Evolutionary conservation across 2,888 invertebrate species (phyloP).

Genomic region (Caenorhabditis plicata): DNA sequence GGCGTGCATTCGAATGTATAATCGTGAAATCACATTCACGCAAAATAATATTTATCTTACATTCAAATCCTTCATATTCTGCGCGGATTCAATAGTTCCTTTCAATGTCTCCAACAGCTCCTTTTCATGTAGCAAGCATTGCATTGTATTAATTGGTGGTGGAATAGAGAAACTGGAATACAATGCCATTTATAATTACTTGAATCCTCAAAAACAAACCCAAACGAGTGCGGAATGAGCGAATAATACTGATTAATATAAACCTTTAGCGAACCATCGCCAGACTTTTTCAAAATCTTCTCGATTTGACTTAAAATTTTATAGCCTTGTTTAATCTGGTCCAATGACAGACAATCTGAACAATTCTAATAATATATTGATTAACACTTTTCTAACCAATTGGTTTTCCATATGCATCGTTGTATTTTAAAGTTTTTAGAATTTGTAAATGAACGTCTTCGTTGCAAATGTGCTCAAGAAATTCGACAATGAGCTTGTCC

Average conservation of each 20-base stretch:
- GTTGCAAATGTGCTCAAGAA: constrained; percentile 28
- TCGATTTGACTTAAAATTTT: constrained; percentile 22
- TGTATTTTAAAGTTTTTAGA: constrained; percentile 26
- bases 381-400: background rate
- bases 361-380: background rate
- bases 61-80: constrained; percentile 15
- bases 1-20: too few species aligned
- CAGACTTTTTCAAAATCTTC: background rate
- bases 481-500: constrained; percentile 9
- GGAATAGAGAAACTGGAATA: constrained; percentile 17
- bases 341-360: constrained; percentile 18
- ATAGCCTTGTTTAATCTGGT: constrained; percentile 18
- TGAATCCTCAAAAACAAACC: background rate
- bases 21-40: too few species aligned
- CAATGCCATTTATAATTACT: background rate
- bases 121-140: constrained; percentile 9
- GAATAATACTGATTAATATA: constrained; percentile 30
- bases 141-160: constrained; percentile 19
- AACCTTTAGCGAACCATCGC: background rate
- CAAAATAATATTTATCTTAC: too few species aligned
- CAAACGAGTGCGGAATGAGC: constrained; percentile 27
- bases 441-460: constrained; percentile 28
- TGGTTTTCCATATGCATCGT: constrained; percentile 24
- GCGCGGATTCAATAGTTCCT: constrained; percentile 25
- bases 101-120: constrained; percentile 26